Evolutionary conservation across 2,113 vertebrate species (phyloP), one percentile per base, ranked within the genome.

Genomic region (Corythaixoides concolor): DNA sequence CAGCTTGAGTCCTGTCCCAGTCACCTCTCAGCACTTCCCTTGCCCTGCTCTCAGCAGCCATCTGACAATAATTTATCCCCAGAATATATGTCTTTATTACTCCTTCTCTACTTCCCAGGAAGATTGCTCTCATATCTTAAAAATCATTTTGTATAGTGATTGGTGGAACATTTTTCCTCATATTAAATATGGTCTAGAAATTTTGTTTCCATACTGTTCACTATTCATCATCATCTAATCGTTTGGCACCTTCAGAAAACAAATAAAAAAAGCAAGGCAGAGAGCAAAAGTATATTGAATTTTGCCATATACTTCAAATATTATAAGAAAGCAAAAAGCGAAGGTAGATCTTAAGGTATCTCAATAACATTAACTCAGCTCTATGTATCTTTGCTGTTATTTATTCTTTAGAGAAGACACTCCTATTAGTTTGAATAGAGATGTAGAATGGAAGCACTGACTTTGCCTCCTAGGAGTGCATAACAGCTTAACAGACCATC

Each of bases 391-490:
- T 83, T 60, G 26, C 24, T n/a, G 12, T 37, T 90, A 60, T 63
- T 93, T 92, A 43, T 55, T 88, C 53, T 85, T 95, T 79, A 67
- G 50, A 81, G 23, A 67, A 78, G 26, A 66, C 15, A 21, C 75
- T 37, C 6, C 9, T 50, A 55, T 32, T 22, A 68, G 20, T 64
- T 82, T 60, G 43, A 73, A 88, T 56, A 76, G 7, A 56, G 45
- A 19, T 3, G 4, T 26, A 72, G 66, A 76, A 69, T 9, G 37
- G 32, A 81, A 92, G 17, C 9, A 12, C 24, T 12, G 4, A 12
- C 43, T 91, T 69, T 50, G 39, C 19, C 26, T 86, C 20, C 49
- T 80, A 6, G 1, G 0, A 69, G 9, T 15, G 15, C 0, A 0
- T 30, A 74, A n/a, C 32, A 81, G 17, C 52, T 67, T 47, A 79